Evolutionary conservation across 1,140 invertebrate species (phyloP), one percentile per base, ranked within the genome.

Genomic region (Myzus persicae): DNA sequence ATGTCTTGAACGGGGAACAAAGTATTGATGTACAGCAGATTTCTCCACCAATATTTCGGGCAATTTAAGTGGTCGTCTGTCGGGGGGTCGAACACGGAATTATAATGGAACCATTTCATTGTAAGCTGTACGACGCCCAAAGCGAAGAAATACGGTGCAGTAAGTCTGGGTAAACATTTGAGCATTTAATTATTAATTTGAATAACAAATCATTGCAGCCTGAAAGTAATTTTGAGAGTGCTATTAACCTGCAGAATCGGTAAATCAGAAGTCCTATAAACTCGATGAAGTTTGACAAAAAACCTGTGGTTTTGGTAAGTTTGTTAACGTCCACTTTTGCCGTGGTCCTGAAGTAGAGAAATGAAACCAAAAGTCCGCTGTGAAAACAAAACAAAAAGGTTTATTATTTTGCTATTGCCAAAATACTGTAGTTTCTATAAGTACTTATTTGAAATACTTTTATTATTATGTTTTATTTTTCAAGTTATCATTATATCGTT

Each of bases 41-140:
- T 98, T 89, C 97, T 96, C 97, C 97, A 98, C 97, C 97, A 98
- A 95, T 97, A 98, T 94, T 97, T 96, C 3, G 97, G 97, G 94
- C 97, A 98, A 94, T 97, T 98, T 36, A 97, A 95, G 94, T 98
- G 97, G 95, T 98, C 97, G 94, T 96, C 96, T 0, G 97, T 97
- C 0, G 97, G 97, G 2, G 97, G 97, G 94, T 98, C 97, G 94
- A 98, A 98, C 38, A 98, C 96, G 0, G 97, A 97, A 95, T 98
- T 97, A 93, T 96, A 95, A 90, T 97, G 96, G 95, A 98, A 97
- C 96, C 97, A 98, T 95, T 97, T 97, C 97, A 98, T 98, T 2
- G 96, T 96, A 24, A 98, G 96, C 95, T 98, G 96, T 11, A 97
- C 97, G 4, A 97, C 96, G 87, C 98, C 97, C 90, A 99, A 95